Base-by-base conservation (phyloP, 2,113 vertebrate genomes). In the Syngnathoides biaculeatus region DNA sequence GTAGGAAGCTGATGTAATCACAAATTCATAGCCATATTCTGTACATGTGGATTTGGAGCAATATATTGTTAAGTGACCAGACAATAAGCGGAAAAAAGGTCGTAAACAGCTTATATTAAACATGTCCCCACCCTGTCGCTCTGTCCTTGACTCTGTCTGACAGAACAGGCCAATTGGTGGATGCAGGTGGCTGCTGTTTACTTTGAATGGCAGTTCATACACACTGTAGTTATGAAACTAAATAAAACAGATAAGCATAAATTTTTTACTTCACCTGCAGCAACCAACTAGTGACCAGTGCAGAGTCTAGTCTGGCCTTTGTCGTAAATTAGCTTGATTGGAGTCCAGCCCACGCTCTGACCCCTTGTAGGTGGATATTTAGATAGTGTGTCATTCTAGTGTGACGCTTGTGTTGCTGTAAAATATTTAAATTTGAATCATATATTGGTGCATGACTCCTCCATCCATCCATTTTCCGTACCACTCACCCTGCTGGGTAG, bases 131-230 rank as follows among this genome's bases (percentile, higher is more conserved):
- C 66, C 47, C 68, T 70, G 67, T 69, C 65, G 43, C 67, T 61
- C 5, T 63, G 69, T 70, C 79, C 73, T 79, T 84, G 65, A 77
- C 50, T 68, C 39, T 66, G 53, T 68, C 39, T 66, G 53, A 47
- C 60, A 69, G 38, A 65, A 53, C 64, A 63, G 12, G 14, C 30
- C 42, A 60, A 74, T 59, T 72, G 43, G 1, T 26, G 53, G 13
- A 17, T 30, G 27, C 38, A 61, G 59, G 59, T 24, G 59, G 38
- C 39, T 15, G 38, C 53, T 56, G 15, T 56, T 56, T 55, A n/a
- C 52, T 26, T 26, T 30, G 53, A 56, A 26, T 17, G 26, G 17
- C 53, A 30, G 14, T 56, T 15, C 14, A 27, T 56, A 56, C 13
- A 26, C 2, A 30, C 13, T 56, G 13, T 27, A 15, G 26, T 27